Evolutionary conservation across 2,888 invertebrate genomes (phyloP), one percentile per base, ranked within the genome.

Genomic region (Brachylomia viminalis): DNA sequence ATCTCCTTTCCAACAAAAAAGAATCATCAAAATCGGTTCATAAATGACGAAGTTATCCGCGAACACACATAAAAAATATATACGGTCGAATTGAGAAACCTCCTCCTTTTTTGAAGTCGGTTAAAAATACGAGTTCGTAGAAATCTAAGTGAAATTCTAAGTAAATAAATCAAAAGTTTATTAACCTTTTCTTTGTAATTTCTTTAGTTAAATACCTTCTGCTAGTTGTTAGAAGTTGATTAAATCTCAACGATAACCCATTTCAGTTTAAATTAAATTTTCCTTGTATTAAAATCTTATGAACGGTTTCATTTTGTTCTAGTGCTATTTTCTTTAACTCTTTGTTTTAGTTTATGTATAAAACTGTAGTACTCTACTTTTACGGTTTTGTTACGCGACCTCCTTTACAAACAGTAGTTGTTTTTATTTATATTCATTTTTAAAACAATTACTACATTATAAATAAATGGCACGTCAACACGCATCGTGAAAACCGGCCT

Each of bases 401-500:
- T 61, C 20, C 20, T 82, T 82, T 20, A 52, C 1, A 56, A 45
- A n/a, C 38, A 81, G 13, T n/a, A n/a, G 5, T 27, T 20, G 47
- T 2, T 47, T 56, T 47, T 20, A n/a, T 56, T 20, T 27, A 62
- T 27, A 61, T 33, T 33, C 27, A 6, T n/a, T 45, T 47, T 30
- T 45, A 62, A 75, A 75, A 56, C 45, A 52, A 54, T 47, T 73
- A 61, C 45, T 30, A 0, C 5, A 15, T n/a, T 15, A 17, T 17
- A 47, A 71, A 80, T 58, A 54, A 64, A 68, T 68, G 0, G 10
- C 64, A 64, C 6, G 65, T 65, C 38, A 56, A 70, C 70, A 85
- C 58, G 75, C 71, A 58, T 52, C 70, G 82, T 85, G 82, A 85
- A 64, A 52, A 72, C 27, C n/a, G 61, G 27, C 85, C 86, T 82